phyloP scores from a whole-genome alignment of 2,888 invertebrate genomes.

The Pandemis corylana region DNA sequence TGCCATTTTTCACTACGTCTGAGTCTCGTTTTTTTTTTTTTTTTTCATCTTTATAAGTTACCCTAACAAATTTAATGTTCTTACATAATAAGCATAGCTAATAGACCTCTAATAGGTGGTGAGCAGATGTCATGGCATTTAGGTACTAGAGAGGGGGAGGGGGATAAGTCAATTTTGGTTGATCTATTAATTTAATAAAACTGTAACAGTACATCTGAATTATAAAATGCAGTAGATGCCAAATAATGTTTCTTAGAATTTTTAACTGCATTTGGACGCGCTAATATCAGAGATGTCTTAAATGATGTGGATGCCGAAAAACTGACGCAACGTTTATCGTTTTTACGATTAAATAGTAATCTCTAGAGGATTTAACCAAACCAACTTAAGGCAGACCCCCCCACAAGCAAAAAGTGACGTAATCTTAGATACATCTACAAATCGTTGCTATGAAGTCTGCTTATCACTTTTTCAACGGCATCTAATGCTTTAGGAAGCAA shows the following conservation, averaged over 20 bases:
- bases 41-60: not conserved
- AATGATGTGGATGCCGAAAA: not conserved
- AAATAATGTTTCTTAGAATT: too few relatives aligned
- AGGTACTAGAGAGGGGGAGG: not conserved
- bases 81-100: not conserved
- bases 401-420: not conserved
- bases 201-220: too few relatives aligned
- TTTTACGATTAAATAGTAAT: not conserved
- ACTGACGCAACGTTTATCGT: not conserved
- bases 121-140: not conserved
- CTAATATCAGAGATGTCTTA: too few relatives aligned
- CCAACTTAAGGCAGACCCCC: not conserved
- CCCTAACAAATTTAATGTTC: not conserved
- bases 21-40: not conserved
- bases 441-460: not conserved
- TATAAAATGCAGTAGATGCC: too few relatives aligned
- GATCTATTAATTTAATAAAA: too few relatives aligned
- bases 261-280: too few relatives aligned
- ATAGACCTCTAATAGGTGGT: not conserved
- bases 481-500: slow-evolving; percentile 18
- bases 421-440: too few relatives aligned
- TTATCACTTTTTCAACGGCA: slow-evolving; percentile 4
- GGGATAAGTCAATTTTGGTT: too few relatives aligned
- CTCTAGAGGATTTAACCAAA: not conserved
- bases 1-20: too few relatives aligned